Evolutionary conservation across 2,888 invertebrate genomes (phyloP), one percentile per base, ranked within the genome.

Genomic region (Himalopsyche tibetana): DNA sequence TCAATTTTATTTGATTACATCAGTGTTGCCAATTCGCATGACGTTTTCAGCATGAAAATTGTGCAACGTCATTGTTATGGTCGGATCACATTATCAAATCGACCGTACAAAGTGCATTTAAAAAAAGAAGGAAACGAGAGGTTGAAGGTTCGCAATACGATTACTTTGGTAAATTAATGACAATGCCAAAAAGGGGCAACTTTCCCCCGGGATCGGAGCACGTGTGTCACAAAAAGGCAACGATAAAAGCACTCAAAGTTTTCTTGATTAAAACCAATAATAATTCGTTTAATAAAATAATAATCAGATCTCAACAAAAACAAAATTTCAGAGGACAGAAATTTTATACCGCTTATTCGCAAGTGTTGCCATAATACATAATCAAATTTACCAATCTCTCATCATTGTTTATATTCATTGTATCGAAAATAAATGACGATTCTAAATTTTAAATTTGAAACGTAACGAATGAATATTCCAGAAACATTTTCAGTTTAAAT

Each of bases 71-170:
- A 82, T 55, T 45, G 55, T 82, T 82, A 45, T 51, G 45, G 80
- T 55, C 51, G 82, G 82, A 28, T 63, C 63, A 12, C 45, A 82
- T 82, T 82, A 82, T 45, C 42, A 42, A 82, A 55, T 40, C 55
- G 28, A 51, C 42, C 82, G 38, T 83, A 84, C 36, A 84, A 79
- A 84, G 84, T 84, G 84, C 84, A 84, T 83, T 83, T 63, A 19
- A 83, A 82, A 84, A 84, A 51, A 15, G 9, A 51, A 38, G 81
- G 79, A 84, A 83, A 83, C 12, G 63, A 63, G 28, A 19, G 63
- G 63, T 63, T 19, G 63, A 19, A 28, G 63, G 63, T 28, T 63
- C 63, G 19, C 19, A 11, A 28, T n/a, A 63, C 63, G 63, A 63
- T 63, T 63, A 63, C 63, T 63, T 63, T 63, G 63, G 19, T 63